Conservation (phyloP, 2,888 invertebrate genomes). For the Microplitis deprimator region DNA sequence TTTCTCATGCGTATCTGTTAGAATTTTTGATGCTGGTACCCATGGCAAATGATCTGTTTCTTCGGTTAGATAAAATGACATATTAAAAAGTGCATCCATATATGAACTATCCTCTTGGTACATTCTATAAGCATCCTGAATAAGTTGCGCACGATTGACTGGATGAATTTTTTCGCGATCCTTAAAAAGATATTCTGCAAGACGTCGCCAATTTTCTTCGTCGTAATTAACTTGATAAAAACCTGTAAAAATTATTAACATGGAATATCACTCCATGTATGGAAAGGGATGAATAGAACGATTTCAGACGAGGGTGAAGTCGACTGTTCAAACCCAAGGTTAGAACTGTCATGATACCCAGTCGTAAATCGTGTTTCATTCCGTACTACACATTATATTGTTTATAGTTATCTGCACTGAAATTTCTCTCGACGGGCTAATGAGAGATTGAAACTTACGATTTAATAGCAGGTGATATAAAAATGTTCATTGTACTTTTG, state of each 20-base stretch:
- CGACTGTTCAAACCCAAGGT: too few species aligned
- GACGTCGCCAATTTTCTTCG: conserved; percentile 76
- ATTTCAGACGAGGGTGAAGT: too few species aligned
- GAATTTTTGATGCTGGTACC: conserved; percentile 71
- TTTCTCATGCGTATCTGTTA: not conserved
- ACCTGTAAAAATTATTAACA: too few species aligned
- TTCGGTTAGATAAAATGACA: conserved; percentile 75
- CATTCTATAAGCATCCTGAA: conserved; percentile 82
- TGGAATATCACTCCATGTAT: too few species aligned
- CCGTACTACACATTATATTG: too few species aligned
- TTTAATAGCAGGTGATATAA: too few species aligned
- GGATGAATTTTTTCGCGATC: conserved; percentile 73
- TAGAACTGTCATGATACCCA: too few species aligned
- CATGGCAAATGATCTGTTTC: conserved; percentile 80
- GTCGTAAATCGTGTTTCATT: too few species aligned
- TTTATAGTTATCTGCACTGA: not conserved
- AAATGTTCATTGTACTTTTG: too few species aligned
- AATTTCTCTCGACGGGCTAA: not conserved
- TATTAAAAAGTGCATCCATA: conserved; percentile 70
- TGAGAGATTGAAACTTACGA: not conserved
- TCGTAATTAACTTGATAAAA: conserved; percentile 76
- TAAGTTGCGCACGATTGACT: conserved; percentile 81
- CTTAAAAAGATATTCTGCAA: conserved; percentile 72
- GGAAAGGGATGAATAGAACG: too few species aligned
- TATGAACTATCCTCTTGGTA: conserved; percentile 69